Percentiles rank a stretch among this genome's conserved stretches.
These are phyloP conservation scores for Geotrupes spiniger DNA, from an alignment of 2,888 invertebrate genomes.

Conservation along the genomic window DNA sequence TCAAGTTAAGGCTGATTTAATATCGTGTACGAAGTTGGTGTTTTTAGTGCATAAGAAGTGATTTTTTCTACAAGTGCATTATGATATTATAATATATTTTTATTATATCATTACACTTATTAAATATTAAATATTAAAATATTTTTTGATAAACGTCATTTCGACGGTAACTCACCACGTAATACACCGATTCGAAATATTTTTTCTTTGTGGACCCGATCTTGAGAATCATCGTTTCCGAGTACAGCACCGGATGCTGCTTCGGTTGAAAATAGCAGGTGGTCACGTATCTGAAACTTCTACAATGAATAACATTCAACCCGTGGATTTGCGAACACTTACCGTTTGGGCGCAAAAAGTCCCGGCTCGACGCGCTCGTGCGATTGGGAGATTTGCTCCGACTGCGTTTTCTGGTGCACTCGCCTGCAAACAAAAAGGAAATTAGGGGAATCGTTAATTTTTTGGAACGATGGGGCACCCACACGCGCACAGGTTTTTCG, in stretches of 20 bases:
- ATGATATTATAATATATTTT: neutral
- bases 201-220: constrained; percentile 35
- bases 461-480: too few species aligned
- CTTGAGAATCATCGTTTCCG: constrained; percentile 40
- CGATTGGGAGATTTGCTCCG: constrained; percentile 13
- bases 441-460: too few species aligned
- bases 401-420: constrained; percentile 7
- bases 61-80: too few species aligned
- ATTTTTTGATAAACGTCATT: too few species aligned
- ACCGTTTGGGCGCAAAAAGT: constrained; percentile 37
- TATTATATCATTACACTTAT: constrained; percentile 3
- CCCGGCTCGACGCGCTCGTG: constrained; percentile 29
- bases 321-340: constrained; percentile 10
- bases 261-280: constrained; percentile 43
- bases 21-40: too few species aligned
- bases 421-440: constrained; percentile 22
- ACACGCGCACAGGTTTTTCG: constrained; percentile 35
- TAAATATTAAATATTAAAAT: too few species aligned
- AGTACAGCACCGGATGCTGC: constrained; percentile 42
- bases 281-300: constrained; percentile 34
- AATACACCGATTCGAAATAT: constrained; percentile 34
- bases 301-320: constrained; percentile 6
- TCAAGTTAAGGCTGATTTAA: too few species aligned
- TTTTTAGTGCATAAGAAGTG: too few species aligned
- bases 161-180: constrained; percentile 31